phyloP scores from a whole-genome alignment of 2,888 invertebrate genomes.

The Plagiodera versicolora region DNA sequence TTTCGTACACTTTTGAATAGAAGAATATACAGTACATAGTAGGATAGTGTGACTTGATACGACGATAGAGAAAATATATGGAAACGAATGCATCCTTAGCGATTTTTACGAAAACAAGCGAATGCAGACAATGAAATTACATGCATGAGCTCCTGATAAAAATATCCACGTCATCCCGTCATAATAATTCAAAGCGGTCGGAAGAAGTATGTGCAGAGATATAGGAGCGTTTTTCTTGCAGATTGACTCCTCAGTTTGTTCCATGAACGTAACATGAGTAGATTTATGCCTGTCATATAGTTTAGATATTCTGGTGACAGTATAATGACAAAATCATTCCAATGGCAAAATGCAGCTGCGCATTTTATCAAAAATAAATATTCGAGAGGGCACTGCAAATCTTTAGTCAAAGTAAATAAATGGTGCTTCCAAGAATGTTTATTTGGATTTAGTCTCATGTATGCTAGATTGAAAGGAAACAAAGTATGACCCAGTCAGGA shows the following conservation, averaged over 20 bases:
- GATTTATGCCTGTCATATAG: background rate
- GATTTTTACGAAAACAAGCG: constrained; percentile 15
- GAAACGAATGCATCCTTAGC: constrained; percentile 1
- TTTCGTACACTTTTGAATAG: background rate
- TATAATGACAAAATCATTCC: background rate
- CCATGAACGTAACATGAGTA: background rate
- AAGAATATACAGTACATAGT: too few relatives aligned
- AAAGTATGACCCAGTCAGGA: too few relatives aligned
- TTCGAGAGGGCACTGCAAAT: background rate
- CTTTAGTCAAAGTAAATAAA: background rate
- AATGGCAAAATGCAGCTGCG: background rate
- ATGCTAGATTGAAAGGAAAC: too few relatives aligned
- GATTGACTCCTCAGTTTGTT: constrained; percentile 33
- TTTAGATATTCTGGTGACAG: background rate
- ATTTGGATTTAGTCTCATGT: too few relatives aligned
- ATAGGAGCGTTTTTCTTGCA: constrained; percentile 29
- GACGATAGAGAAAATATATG: background rate
- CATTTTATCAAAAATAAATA: background rate
- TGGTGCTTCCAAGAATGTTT: too few relatives aligned
- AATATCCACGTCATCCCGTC: constrained; percentile 27
- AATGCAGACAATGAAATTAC: constrained; percentile 26
- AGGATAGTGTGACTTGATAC: background rate
- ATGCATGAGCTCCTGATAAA: constrained; percentile 30
- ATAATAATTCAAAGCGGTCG: constrained; percentile 30
- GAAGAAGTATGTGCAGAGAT: constrained; percentile 29